Conservation (phyloP, 2,797 vertebrate species). For the Sylvia borin region DNA sequence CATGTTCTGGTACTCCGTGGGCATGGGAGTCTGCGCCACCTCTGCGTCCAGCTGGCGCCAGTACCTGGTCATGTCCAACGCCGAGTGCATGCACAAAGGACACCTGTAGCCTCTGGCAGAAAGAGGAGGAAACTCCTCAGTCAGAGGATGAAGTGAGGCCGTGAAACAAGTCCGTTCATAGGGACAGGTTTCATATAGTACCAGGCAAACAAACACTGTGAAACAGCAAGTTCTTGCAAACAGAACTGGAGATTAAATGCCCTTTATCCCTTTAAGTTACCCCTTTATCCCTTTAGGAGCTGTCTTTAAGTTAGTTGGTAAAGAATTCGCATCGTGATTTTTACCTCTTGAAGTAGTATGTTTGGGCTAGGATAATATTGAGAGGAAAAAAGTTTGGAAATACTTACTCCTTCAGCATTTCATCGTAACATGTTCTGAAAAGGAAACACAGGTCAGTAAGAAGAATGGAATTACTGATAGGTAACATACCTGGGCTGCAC, state of each 20-base stretch:
- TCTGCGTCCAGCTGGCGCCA: slow-evolving; percentile 90
- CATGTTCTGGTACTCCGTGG: slow-evolving; percentile 87
- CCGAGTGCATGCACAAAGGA: slow-evolving; percentile 93
- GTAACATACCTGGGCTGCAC: neutral
- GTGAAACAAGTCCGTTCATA: neutral
- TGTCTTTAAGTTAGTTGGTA: neutral
- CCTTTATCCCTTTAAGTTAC: neutral
- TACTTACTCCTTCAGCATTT: slow-evolving; percentile 88
- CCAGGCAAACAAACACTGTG: fast-evolving
- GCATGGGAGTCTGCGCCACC: slow-evolving; percentile 91
- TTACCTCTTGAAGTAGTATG: neutral
- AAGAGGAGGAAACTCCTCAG: neutral
- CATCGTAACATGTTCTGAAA: slow-evolving; percentile 90
- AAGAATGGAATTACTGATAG: neutral
- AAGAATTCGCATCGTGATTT: fast-evolving
- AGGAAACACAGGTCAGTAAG: neutral
- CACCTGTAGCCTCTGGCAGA: slow-evolving; percentile 87
- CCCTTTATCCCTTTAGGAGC: neutral
- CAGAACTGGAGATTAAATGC: neutral
- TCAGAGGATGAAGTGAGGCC: neutral
- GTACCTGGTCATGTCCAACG: slow-evolving; percentile 83
- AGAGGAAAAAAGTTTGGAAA: neutral
- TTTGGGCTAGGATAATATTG: neutral
- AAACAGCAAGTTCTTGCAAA: neutral
- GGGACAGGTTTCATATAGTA: fast-evolving